A percentile compares a stretch with the other conserved stretches of the same genome.
Evolutionary conservation across 2,888 invertebrate species (phyloP).

Genomic region (Artemia sp.): DNA sequence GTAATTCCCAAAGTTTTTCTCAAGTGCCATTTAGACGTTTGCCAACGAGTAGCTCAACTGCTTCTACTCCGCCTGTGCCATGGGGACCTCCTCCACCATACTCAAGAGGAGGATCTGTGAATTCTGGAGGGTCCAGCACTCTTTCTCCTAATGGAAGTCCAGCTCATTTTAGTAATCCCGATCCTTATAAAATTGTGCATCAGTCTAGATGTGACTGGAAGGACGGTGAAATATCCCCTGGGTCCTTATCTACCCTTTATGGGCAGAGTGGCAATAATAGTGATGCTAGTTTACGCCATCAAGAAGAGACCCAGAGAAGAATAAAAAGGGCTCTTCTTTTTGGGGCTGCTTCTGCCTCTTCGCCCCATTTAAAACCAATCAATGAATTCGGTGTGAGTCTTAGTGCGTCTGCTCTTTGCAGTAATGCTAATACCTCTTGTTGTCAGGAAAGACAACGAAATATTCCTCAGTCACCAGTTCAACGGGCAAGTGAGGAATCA

Average conservation of each 20-base stretch:
- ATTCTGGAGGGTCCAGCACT: conserved; percentile 17
- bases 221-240: conserved; percentile 16
- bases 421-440: not conserved
- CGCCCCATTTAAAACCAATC: not conserved
- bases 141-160: conserved; percentile 23
- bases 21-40: conserved; percentile 15
- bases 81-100: conserved; percentile 84
- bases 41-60: conserved; percentile 15
- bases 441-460: conserved; percentile 10
- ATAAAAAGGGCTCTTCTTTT: not conserved
- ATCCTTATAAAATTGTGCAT: conserved; percentile 12
- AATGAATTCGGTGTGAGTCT: conserved; percentile 10
- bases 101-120: conserved; percentile 27
- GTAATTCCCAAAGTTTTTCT: not conserved
- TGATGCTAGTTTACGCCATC: conserved; percentile 6
- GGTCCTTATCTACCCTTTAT: conserved; percentile 15
- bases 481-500: not conserved
- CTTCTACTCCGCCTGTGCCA: conserved; percentile 13
- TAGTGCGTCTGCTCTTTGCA: conserved; percentile 2
- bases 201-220: conserved; percentile 7
- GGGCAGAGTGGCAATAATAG: conserved; percentile 17
- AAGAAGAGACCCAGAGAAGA: not conserved
- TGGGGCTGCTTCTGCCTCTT: not conserved
- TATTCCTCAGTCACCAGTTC: not conserved
- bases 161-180: conserved; percentile 15